Percentiles rank a stretch among this genome's conserved stretches.
Evolutionary conservation across 1,140 invertebrate species (phyloP).

Genomic region (Asbolus verrucosus): DNA sequence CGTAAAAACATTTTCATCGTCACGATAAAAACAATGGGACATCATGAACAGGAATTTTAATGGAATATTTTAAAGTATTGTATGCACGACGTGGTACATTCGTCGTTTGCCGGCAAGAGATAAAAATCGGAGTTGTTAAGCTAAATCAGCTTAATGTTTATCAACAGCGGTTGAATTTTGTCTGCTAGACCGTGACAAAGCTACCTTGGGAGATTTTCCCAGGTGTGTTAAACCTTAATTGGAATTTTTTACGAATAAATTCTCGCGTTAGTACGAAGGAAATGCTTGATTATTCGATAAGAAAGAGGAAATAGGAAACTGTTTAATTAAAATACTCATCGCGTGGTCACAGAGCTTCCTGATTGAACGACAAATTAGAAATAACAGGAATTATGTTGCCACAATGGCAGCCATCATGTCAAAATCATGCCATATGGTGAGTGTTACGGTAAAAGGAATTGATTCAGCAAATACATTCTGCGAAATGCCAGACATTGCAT

Average conservation of each 20-base stretch:
- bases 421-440: constrained; percentile 32
- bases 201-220: too few species aligned
- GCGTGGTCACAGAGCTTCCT: constrained; percentile 14
- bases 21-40: constrained; percentile 9
- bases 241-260: too few species aligned
- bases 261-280: too few species aligned
- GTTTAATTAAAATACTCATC: constrained; percentile 33
- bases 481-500: constrained; percentile 10
- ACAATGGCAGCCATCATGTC: neutral
- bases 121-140: constrained; percentile 9
- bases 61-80: constrained; percentile 20
- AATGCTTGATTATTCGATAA: too few species aligned
- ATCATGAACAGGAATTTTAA: constrained; percentile 22
- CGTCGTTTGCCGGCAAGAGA: neutral
- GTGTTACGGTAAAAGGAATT: constrained; percentile 19
- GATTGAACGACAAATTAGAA: constrained; percentile 30
- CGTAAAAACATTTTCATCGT: neutral
- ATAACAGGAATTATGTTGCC: constrained; percentile 16
- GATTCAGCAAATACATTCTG: constrained; percentile 18
- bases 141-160: neutral
- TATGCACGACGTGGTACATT: neutral
- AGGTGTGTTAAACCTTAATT: too few species aligned
- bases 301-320: constrained; percentile 25
- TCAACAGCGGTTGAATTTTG: too few species aligned
- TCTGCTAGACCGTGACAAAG: too few species aligned